Percentiles rank a stretch among this genome's conserved stretches.
These are phyloP conservation scores for Acutogordius australiensis DNA, from an alignment of 2,888 invertebrate species.

Conservation along the genomic window DNA sequence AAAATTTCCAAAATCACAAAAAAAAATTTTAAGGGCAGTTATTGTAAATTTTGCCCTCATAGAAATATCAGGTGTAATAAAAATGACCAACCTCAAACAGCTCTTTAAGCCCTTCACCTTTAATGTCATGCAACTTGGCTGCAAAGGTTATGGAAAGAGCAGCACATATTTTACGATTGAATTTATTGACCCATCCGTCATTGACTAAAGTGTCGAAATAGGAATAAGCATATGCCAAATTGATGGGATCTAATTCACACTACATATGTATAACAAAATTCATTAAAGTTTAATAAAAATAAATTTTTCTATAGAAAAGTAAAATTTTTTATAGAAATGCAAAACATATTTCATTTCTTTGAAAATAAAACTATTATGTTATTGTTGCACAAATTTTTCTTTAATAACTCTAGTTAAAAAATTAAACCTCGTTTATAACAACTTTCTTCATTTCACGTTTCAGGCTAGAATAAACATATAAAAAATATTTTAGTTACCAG, in stretches of 20 bases:
- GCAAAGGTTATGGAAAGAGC: constrained; percentile 71
- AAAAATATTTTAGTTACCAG: not conserved
- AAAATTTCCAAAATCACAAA: too few relatives aligned
- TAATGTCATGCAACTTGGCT: constrained; percentile 83
- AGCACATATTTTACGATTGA: constrained; percentile 72
- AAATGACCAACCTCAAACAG: constrained; percentile 61
- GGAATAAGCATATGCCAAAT: constrained; percentile 83
- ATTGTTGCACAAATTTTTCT: too few relatives aligned
- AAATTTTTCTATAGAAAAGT: too few relatives aligned
- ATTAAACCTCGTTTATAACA: constrained; percentile 16
- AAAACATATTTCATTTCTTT: too few relatives aligned
- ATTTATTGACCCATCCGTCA: constrained; percentile 36
- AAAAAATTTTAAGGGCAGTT: too few relatives aligned
- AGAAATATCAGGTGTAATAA: too few relatives aligned
- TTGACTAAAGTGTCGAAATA: constrained; percentile 85
- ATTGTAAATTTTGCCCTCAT: too few relatives aligned
- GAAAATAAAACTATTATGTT: too few relatives aligned
- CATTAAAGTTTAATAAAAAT: too few relatives aligned
- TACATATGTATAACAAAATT: too few relatives aligned
- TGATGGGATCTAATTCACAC: constrained; percentile 47
- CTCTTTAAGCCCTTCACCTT: constrained; percentile 52
- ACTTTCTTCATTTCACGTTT: constrained; percentile 82
- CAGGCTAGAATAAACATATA: constrained; percentile 33
- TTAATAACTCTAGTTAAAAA: too few relatives aligned
- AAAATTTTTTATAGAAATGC: too few relatives aligned